Evolutionary conservation across 2,113 vertebrate genomes (phyloP).

Genomic region (Nothocercus nigrocapillus): DNA sequence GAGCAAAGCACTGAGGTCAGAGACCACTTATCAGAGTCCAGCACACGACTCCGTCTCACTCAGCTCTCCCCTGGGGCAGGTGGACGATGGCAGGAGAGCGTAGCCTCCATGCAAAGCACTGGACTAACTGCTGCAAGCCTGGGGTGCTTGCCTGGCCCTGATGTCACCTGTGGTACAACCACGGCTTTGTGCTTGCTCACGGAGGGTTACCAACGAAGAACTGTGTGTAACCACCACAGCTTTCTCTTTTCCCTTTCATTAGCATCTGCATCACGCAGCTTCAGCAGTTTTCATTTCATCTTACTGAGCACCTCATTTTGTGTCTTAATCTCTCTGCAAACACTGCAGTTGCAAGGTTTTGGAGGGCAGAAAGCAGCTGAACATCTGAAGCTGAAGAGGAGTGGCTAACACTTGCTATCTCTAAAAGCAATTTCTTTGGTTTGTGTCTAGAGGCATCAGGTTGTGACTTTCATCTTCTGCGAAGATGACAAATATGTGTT

Average conservation of each 20-base stretch:
- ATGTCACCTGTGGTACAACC: not conserved
- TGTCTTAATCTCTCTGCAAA: not conserved
- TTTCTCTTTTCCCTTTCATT: not conserved
- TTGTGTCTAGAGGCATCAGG: not conserved
- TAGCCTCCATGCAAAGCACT: not conserved
- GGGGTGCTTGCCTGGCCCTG: rapidly evolving
- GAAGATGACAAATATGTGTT: not conserved
- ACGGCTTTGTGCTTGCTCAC: not conserved
- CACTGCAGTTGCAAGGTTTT: not conserved
- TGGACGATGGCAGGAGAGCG: not conserved
- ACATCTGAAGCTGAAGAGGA: not conserved
- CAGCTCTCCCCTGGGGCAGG: not conserved
- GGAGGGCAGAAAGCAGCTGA: not conserved
- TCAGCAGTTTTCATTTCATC: not conserved
- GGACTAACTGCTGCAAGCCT: not conserved
- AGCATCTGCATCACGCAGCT: rapidly evolving
- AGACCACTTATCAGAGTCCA: not conserved
- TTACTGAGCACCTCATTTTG: not conserved
- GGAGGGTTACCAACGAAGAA: not conserved
- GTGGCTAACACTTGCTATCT: not conserved
- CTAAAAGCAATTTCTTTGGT: not conserved
- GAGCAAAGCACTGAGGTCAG: not conserved
- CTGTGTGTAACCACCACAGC: not conserved
- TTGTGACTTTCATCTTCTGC: not conserved
- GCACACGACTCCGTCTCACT: not conserved